These are phyloP conservation scores for Cryptoprocta ferox DNA, from an alignment of 2,797 vertebrate genomes.

Conservation along the genomic window DNA sequence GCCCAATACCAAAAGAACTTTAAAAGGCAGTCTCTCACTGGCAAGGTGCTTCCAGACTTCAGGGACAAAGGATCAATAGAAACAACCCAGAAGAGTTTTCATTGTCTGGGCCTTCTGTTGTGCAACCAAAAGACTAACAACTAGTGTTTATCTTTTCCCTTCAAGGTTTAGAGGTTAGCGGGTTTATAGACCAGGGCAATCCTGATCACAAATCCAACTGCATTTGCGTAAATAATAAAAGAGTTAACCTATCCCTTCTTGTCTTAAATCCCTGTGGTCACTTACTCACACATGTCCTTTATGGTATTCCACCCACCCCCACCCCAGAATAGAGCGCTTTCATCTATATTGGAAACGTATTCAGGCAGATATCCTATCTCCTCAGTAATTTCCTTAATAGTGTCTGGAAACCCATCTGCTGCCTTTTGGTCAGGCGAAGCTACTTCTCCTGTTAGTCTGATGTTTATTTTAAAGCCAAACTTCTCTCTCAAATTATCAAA, in stretches of 20 bases:
- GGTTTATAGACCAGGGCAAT: neutral
- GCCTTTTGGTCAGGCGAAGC: neutral
- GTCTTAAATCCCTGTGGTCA: neutral
- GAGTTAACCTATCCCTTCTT: neutral
- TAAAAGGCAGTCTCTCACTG: neutral
- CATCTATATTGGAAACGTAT: neutral
- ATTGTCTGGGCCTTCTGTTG: neutral
- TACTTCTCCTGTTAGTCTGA: neutral
- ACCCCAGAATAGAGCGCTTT: neutral
- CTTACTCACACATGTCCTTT: neutral
- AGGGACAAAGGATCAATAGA: neutral
- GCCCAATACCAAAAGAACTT: neutral
- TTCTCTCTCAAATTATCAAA: neutral
- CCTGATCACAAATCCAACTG: neutral
- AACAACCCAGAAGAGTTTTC: neutral
- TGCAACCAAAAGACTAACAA: neutral
- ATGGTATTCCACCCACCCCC: neutral
- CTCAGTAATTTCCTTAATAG: neutral
- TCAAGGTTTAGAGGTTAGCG: neutral
- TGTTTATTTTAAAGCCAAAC: neutral
- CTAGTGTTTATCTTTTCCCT: neutral
- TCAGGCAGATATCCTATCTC: neutral
- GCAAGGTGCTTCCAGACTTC: neutral
- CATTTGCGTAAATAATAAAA: neutral
- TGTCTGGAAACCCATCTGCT: neutral